Conservation (phyloP, 2,888 invertebrate genomes). For the Watsonalla binaria region DNA sequence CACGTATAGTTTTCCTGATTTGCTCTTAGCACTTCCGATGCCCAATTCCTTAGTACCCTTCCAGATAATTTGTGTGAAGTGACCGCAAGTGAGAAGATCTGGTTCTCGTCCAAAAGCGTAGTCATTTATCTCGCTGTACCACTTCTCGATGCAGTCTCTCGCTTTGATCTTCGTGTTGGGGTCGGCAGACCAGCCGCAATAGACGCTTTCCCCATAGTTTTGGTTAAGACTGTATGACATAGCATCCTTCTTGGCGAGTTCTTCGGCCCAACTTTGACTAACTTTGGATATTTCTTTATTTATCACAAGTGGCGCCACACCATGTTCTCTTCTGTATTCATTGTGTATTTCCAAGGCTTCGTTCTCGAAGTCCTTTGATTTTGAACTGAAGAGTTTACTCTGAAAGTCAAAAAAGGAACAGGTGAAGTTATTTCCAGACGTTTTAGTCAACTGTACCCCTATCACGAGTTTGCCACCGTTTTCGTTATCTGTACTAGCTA, state of each 20-base stretch:
- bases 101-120: slow-evolving; percentile 84
- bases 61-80: slow-evolving; percentile 91
- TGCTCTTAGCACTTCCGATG: slow-evolving; percentile 85
- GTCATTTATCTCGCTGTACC: slow-evolving; percentile 87
- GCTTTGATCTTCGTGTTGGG: slow-evolving; percentile 82
- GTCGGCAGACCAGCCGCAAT: slow-evolving; percentile 83
- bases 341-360: slow-evolving; percentile 67
- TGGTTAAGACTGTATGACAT: slow-evolving; percentile 82
- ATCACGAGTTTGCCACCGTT: no score
- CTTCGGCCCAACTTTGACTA: slow-evolving; percentile 85
- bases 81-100: slow-evolving; percentile 80
- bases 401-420: slow-evolving; percentile 33
- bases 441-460: no score
- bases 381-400: slow-evolving; percentile 64
- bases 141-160: slow-evolving; percentile 83
- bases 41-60: slow-evolving; percentile 85
- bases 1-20: slow-evolving; percentile 88
- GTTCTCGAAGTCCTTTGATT: slow-evolving; percentile 59
- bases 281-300: slow-evolving; percentile 81
- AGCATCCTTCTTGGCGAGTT: slow-evolving; percentile 80
- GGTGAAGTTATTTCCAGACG: no score
- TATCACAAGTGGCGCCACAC: slow-evolving; percentile 68
- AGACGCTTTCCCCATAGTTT: slow-evolving; percentile 84
- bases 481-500: no score
- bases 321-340: slow-evolving; percentile 65